A percentile compares a stretch with the other conserved stretches of the same genome.
phyloP scores from a whole-genome alignment of 1,140 invertebrate genomes.

The Heliconius hewitsoni region DNA sequence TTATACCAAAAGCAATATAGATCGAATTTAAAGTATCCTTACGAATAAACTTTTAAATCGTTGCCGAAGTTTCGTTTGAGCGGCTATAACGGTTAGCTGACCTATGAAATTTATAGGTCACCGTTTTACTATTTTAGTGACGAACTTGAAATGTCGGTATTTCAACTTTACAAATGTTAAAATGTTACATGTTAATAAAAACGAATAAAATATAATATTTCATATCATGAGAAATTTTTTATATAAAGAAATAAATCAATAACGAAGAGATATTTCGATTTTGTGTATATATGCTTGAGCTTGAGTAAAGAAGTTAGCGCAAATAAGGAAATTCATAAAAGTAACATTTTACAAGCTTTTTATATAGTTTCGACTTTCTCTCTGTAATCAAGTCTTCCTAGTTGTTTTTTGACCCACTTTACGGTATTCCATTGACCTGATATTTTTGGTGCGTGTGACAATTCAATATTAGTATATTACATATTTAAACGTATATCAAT shows the following conservation, averaged over 20 bases:
- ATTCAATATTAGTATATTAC: background rate
- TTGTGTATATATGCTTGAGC: background rate
- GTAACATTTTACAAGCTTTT: background rate
- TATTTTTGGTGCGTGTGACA: background rate
- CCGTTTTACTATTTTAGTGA: background rate
- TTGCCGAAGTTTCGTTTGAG: background rate
- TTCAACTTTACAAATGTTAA: background rate
- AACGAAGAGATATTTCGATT: background rate
- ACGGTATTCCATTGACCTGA: background rate
- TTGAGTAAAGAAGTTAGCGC: background rate
- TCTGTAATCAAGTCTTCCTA: background rate
- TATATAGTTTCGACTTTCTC: background rate
- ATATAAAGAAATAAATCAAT: background rate
- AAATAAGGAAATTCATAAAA: background rate
- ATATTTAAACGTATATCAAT: background rate
- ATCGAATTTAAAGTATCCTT: background rate
- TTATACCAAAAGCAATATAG: background rate
- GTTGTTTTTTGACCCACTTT: background rate
- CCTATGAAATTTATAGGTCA: slow-evolving; percentile 14
- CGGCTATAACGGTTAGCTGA: background rate
- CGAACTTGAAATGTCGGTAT: background rate
- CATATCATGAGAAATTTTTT: background rate
- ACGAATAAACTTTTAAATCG: background rate
- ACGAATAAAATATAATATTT: background rate
- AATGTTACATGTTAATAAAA: background rate